Base-by-base conservation (phyloP, 2,888 invertebrate species). In the Penaeus monodon region DNA sequence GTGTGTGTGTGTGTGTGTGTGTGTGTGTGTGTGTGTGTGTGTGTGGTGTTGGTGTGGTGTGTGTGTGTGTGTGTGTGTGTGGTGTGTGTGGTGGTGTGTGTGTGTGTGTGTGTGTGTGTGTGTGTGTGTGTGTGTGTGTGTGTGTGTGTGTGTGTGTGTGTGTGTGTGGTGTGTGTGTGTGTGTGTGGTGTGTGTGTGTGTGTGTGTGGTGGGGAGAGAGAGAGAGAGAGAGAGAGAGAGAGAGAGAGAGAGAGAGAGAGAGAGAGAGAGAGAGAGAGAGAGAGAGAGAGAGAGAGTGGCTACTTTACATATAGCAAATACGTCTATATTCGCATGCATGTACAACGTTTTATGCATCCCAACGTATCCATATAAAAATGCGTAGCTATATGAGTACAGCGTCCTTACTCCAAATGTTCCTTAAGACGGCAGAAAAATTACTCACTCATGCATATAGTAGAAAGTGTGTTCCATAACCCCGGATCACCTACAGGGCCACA, bases 211-310 rank as follows among this genome's bases (percentile, higher is more conserved):
- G 27, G 57, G 4, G 82, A 29, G 82, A 73, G 82, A 73, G 73
- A 29, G 49, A 57, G 82, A 73, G 73, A 73, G 73, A 70, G 38
- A 27, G 49, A 29, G 73, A 49, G 68, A 73, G 82, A 38, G 38
- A 49, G 70, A 70, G 27, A 24, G 57, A 49, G 57, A 63, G n/a
- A 38, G n/a, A 38, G 49, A n/a, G 73, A 33, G 29, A 73, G 33
- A 73, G 29, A 73, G 27, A 73, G 27, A 73, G 73, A 73, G 73
- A 73, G 44, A 44, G 44, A 44, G 44, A 44, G 44, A 44, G 44
- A 44, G 44, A 44, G 73, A 73, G 73, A 73, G 73, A 73, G 73
- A 73, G 73, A 73, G 73, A 73, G 73, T 17, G 17, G 57, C 57
- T 10, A 17, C 17, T 0, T 14, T 20, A 57, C 57, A 57, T 20